Conservation (phyloP, 2,797 vertebrate genomes). For the Percopsis omiscomaycus region DNA sequence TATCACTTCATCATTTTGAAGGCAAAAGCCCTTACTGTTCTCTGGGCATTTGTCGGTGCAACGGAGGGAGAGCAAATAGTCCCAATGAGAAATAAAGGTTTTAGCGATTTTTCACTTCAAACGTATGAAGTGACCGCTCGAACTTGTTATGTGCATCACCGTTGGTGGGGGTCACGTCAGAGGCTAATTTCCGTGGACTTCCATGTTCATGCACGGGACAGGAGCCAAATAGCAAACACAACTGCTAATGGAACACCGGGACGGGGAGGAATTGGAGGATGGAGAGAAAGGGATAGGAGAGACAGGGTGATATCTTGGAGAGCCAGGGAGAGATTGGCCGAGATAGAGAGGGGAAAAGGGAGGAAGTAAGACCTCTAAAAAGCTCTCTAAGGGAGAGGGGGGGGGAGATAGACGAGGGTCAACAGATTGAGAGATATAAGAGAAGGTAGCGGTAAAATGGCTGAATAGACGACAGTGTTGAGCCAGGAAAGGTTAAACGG, state of each 20-base stretch:
- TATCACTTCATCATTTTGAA: no score
- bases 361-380: conserved; percentile 14
- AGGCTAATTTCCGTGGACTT: neutral
- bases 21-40: no score
- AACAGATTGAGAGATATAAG: no score
- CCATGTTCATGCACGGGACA: no score
- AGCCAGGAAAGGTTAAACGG: no score
- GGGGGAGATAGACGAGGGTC: conserved; percentile 46
- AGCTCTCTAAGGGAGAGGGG: conserved; percentile 42
- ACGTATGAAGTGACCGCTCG: no score
- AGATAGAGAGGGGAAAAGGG: conserved; percentile 33
- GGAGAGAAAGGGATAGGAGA: conserved; percentile 12
- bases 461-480: no score
- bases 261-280: conserved; percentile 1
- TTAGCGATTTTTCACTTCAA: no score
- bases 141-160: neutral
- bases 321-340: conserved; percentile 38
- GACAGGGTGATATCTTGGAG: conserved; percentile 35
- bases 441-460: no score
- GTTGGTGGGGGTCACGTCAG: neutral
- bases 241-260: neutral
- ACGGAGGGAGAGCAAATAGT: no score
- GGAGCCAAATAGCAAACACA: neutral
- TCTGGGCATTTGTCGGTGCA: no score
- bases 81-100: no score